Conservation (phyloP, 2,888 invertebrate genomes). For the Eupithecia vulgata region DNA sequence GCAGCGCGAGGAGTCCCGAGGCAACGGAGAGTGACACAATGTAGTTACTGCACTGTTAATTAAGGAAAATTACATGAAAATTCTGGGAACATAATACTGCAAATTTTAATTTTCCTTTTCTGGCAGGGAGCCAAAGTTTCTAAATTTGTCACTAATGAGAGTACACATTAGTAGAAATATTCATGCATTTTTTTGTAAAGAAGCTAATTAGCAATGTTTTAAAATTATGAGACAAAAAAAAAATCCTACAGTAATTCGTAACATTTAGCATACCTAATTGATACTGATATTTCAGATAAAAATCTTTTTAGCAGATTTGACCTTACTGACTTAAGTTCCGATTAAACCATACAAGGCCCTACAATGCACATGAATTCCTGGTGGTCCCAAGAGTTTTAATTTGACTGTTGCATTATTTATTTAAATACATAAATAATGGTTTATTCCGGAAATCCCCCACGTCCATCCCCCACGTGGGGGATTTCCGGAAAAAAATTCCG, state of each 20-base stretch:
- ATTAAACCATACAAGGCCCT: too few relatives aligned
- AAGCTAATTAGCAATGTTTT: neutral
- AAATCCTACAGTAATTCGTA: neutral
- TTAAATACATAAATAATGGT: too few relatives aligned
- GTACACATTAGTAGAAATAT: neutral
- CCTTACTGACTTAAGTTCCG: too few relatives aligned
- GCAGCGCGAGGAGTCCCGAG: slow-evolving; percentile 95
- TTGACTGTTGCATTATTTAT: too few relatives aligned
- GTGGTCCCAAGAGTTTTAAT: too few relatives aligned
- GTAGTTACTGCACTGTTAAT: slow-evolving; percentile 88
- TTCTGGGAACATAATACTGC: slow-evolving; percentile 21
- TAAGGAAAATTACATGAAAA: slow-evolving; percentile 50
- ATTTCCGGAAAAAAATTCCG: too few relatives aligned
- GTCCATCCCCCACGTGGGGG: too few relatives aligned
- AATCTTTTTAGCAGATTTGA: too few relatives aligned
- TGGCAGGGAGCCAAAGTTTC: slow-evolving; percentile 9
- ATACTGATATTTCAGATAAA: too few relatives aligned
- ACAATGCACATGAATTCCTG: too few relatives aligned
- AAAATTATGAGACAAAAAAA: neutral
- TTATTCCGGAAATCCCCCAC: too few relatives aligned
- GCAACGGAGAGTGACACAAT: slow-evolving; percentile 94
- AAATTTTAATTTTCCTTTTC: slow-evolving; percentile 8
- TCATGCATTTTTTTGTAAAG: neutral
- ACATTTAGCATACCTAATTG: neutral
- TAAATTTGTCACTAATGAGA: neutral